Percentiles rank a stretch among this genome's conserved stretches.
phyloP scores from a whole-genome alignment of 2,113 vertebrate genomes.

The Chloroceryle aenea region DNA sequence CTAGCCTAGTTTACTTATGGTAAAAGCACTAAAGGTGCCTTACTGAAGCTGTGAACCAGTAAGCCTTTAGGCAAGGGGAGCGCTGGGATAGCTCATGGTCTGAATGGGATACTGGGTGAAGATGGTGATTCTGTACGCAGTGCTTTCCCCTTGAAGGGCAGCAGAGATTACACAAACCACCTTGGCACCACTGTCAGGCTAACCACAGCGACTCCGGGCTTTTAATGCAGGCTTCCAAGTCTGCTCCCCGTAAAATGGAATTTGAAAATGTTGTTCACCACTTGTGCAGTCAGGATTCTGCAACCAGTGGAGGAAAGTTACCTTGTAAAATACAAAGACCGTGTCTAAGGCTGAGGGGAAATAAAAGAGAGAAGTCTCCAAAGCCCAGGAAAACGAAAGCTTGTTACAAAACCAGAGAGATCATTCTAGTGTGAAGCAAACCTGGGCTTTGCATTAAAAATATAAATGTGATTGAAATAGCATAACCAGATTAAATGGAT shows the following conservation, averaged over 20 bases:
- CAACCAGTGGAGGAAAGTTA: not conserved
- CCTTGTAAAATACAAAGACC: not conserved
- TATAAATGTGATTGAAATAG: slow-evolving; percentile 59
- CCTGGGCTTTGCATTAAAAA: slow-evolving; percentile 51
- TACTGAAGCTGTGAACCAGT: not conserved
- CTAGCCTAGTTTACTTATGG: not conserved
- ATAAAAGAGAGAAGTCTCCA: slow-evolving; percentile 14
- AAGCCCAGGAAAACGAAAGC: slow-evolving; percentile 3
- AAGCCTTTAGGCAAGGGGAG: not conserved
- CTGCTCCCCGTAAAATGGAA: not conserved
- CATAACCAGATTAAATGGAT: slow-evolving; percentile 40
- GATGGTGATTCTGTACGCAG: not conserved
- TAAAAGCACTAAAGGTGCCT: not conserved
- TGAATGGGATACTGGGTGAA: not conserved
- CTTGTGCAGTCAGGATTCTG: not conserved
- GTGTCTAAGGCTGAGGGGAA: not conserved
- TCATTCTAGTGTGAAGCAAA: slow-evolving; percentile 39
- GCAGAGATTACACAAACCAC: not conserved
- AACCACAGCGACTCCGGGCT: not conserved
- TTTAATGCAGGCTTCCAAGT: not conserved
- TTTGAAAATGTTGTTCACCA: not conserved
- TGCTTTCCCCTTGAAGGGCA: not conserved
- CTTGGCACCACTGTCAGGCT: not conserved
- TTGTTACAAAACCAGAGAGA: slow-evolving; percentile 8
- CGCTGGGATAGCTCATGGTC: not conserved